Conservation (phyloP, 2,797 vertebrate species). For the Scolopax bukidnonensis region DNA sequence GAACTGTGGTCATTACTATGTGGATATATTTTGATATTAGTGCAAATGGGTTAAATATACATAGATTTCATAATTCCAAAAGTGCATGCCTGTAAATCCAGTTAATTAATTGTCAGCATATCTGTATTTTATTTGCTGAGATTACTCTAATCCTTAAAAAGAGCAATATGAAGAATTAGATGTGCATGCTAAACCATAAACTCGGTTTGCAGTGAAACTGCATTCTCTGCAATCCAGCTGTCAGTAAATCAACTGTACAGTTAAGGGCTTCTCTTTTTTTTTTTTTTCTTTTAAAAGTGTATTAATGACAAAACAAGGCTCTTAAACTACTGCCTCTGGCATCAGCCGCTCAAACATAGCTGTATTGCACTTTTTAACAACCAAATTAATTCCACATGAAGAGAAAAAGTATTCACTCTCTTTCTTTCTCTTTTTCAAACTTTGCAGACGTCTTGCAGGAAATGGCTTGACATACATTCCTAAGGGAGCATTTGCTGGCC, state of each 20-base stretch:
- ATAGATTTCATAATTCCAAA: background rate
- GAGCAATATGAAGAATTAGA: background rate
- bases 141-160: constrained; percentile 19
- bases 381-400: constrained; percentile 77
- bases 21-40: background rate
- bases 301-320: constrained; percentile 56
- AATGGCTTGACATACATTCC: constrained; percentile 84
- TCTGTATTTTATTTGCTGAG: background rate
- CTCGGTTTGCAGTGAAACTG: constrained; percentile 3
- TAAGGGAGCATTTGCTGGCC: constrained; percentile 84
- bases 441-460: constrained; percentile 87
- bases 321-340: constrained; percentile 61
- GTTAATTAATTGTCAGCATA: background rate
- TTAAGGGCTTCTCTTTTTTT: background rate
- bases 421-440: constrained; percentile 64
- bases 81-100: background rate
- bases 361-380: constrained; percentile 60
- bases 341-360: constrained; percentile 27
- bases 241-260: constrained; percentile 32
- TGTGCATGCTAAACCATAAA: background rate
- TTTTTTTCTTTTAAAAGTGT: background rate
- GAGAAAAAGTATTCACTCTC: constrained; percentile 63
- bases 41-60: background rate
- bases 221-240: constrained; percentile 5
- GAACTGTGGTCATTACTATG: background rate